Evolutionary conservation across 1,140 invertebrate genomes (phyloP).

Genomic region (Heliconius melpomene): DNA sequence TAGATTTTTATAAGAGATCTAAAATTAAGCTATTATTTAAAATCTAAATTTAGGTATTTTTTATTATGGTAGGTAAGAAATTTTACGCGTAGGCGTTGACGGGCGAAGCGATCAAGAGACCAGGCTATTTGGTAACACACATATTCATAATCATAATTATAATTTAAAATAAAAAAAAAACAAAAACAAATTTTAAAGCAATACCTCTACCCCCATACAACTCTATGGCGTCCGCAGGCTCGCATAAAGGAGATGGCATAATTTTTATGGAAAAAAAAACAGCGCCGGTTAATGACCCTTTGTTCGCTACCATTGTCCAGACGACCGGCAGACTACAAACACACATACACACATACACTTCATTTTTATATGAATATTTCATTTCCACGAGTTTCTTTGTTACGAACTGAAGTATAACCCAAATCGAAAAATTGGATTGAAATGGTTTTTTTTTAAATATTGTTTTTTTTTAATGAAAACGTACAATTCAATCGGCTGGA

Average conservation of each 20-base stretch:
- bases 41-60: too few relatives aligned
- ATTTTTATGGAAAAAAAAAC: constrained; percentile 31
- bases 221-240: constrained; percentile 9
- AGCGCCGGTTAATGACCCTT: constrained; percentile 46
- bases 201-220: not conserved
- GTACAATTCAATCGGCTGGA: not conserved
- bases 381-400: constrained; percentile 15
- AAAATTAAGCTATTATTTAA: too few relatives aligned
- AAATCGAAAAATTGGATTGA: constrained; percentile 13
- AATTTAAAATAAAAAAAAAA: too few relatives aligned
- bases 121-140: too few relatives aligned
- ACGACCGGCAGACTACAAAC: constrained; percentile 36
- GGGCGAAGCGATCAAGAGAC: too few relatives aligned
- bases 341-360: constrained; percentile 18
- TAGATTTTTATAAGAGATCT: too few relatives aligned
- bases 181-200: too few relatives aligned
- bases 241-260: constrained; percentile 24
- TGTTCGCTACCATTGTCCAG: constrained; percentile 41
- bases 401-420: not conserved
- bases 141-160: too few relatives aligned
- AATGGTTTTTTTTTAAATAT: constrained; percentile 5
- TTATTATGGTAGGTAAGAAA: too few relatives aligned
- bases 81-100: too few relatives aligned
- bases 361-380: constrained; percentile 4
- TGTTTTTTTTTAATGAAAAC: not conserved